Conservation (phyloP, 2,888 invertebrate genomes). For the Zygogramma bicolorata region DNA sequence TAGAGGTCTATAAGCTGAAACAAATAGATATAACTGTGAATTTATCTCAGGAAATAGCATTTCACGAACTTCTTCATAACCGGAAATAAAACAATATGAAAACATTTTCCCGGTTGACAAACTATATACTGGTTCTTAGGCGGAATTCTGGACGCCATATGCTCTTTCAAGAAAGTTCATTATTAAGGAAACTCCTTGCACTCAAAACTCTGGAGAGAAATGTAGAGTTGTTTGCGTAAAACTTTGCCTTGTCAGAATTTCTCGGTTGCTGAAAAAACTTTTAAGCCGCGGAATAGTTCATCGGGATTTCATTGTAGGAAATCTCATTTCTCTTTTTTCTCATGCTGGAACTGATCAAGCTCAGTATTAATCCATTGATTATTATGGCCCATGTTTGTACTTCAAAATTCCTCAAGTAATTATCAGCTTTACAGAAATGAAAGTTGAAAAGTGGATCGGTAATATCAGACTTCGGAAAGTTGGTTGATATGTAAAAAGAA, state of each 20-base stretch:
- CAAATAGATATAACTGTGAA: not conserved
- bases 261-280: not conserved
- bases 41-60: not conserved
- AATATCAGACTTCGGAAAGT: too few species aligned
- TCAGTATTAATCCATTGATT: not conserved
- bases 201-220: constrained; percentile 11
- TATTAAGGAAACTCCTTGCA: constrained; percentile 32
- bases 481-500: too few species aligned
- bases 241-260: constrained; percentile 1
- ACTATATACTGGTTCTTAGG: constrained; percentile 22
- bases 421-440: too few species aligned
- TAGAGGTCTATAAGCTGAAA: too few species aligned
- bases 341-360: not conserved
- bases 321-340: not conserved
- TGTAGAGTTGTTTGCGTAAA: constrained; percentile 20
- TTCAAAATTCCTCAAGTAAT: too few species aligned
- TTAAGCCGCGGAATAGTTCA: not conserved
- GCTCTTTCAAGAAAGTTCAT: constrained; percentile 32
- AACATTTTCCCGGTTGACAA: constrained; percentile 19
- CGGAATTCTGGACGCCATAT: constrained; percentile 36
- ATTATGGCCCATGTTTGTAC: not conserved
- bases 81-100: not conserved
- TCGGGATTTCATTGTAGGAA: not conserved
- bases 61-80: not conserved
- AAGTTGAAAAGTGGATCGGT: too few species aligned